Conservation (phyloP, 2,888 invertebrate genomes). For the Lithophane leautieri region DNA sequence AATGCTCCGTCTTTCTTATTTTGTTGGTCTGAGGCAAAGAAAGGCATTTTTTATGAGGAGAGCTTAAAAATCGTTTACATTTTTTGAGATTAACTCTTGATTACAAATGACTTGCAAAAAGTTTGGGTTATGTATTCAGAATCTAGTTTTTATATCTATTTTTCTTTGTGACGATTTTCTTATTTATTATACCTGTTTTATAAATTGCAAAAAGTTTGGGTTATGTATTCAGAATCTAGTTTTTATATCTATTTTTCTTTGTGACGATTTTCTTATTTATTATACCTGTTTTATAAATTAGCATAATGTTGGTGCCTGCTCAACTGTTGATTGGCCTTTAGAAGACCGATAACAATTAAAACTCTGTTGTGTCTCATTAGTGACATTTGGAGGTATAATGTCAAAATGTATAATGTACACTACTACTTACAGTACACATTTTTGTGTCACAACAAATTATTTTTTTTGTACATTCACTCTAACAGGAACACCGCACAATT, state of each 20-base stretch:
- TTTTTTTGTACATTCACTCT: not conserved
- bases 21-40: no score
- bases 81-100: not conserved
- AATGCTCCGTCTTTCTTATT: no score
- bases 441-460: not conserved
- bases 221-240: not conserved
- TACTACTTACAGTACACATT: not conserved
- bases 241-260: not conserved
- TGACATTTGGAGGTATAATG: no score
- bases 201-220: not conserved
- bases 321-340: no score
- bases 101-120: not conserved
- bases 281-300: not conserved
- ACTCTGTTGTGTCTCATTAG: no score
- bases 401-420: not conserved
- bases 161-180: not conserved
- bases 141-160: not conserved
- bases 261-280: not conserved
- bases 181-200: not conserved
- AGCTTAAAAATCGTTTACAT: not conserved
- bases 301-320: no score
- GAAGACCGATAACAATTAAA: no score
- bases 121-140: not conserved
- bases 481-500: constrained; percentile 9
- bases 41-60: constrained; percentile 7